A percentile compares a stretch with the other conserved stretches of the same genome.
Evolutionary conservation across 2,888 invertebrate species (phyloP).

Genomic region (Amphiduros pacificus): DNA sequence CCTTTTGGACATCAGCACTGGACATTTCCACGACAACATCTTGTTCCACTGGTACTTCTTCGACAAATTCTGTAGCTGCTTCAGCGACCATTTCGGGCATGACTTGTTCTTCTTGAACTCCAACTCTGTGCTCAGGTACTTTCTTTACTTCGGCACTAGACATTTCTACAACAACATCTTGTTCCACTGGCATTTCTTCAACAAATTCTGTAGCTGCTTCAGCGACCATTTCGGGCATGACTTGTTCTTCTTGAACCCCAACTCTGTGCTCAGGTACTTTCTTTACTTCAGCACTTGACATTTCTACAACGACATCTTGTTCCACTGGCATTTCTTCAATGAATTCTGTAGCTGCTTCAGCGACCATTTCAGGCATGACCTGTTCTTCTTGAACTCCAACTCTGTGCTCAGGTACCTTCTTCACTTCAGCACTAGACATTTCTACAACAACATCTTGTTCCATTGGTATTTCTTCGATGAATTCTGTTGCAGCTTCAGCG

Average conservation of each 20-base stretch:
- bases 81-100: slow-evolving; percentile 25
- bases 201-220: slow-evolving; percentile 7
- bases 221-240: slow-evolving; percentile 13
- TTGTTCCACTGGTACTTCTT: slow-evolving; percentile 9
- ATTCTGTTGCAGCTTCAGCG: slow-evolving; percentile 3
- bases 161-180: slow-evolving; percentile 24
- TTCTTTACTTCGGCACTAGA: slow-evolving; percentile 22
- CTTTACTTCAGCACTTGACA: slow-evolving; percentile 1
- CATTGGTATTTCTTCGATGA: no score
- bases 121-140: slow-evolving; percentile 24
- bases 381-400: neutral
- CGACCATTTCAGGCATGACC: slow-evolving; percentile 1
- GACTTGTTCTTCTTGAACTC: slow-evolving; percentile 14
- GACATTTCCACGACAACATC: slow-evolving; percentile 12
- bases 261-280: slow-evolving; percentile 5
- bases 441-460: no score
- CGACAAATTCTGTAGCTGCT: neutral
- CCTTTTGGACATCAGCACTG: slow-evolving; percentile 1
- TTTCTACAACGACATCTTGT: slow-evolving; percentile 20
- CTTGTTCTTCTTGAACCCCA: neutral
- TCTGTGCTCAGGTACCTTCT: neutral
- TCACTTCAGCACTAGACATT: no score
- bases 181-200: slow-evolving; percentile 18
- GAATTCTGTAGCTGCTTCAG: slow-evolving; percentile 1
- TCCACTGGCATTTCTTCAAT: slow-evolving; percentile 3